A percentile compares a stretch with the other conserved stretches of the same genome.
phyloP scores from a whole-genome alignment of 2,797 vertebrate genomes.

The Alectoris magna region DNA sequence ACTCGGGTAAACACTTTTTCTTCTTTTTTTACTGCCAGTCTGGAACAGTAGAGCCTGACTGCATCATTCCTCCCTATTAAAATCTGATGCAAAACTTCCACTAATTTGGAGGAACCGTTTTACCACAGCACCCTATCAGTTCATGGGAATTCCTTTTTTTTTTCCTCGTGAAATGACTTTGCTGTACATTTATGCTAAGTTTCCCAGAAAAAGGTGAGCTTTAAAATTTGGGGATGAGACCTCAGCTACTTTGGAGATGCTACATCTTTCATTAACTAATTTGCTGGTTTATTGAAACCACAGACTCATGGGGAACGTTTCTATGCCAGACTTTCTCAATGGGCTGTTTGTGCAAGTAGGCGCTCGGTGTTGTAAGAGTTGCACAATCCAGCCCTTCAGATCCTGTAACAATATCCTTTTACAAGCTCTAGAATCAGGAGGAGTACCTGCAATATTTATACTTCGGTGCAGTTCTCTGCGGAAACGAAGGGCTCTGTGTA shows the following conservation, averaged over 20 bases:
- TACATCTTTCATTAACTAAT: neutral
- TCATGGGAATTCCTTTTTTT: neutral
- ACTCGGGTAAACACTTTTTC: neutral
- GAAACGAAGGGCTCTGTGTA: neutral
- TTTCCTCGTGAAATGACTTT: constrained; percentile 3
- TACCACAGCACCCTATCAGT: neutral
- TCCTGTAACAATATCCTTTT: neutral
- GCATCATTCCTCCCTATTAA: neutral
- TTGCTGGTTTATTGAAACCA: neutral
- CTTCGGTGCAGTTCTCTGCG: neutral
- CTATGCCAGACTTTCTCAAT: neutral
- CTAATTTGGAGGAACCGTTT: neutral
- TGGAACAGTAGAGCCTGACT: neutral
- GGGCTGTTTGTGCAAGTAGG: neutral
- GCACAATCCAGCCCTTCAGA: neutral
- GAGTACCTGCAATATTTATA: neutral
- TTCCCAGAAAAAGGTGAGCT: neutral
- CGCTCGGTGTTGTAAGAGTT: neutral
- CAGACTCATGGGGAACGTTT: neutral
- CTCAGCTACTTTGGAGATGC: neutral
- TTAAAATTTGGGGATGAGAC: neutral
- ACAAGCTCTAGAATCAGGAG: neutral
- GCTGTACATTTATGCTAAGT: neutral
- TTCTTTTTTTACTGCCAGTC: constrained; percentile 34
- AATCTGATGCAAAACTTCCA: neutral